Base-by-base conservation (phyloP, 2,888 invertebrate genomes). In the Leuctra nigra region DNA sequence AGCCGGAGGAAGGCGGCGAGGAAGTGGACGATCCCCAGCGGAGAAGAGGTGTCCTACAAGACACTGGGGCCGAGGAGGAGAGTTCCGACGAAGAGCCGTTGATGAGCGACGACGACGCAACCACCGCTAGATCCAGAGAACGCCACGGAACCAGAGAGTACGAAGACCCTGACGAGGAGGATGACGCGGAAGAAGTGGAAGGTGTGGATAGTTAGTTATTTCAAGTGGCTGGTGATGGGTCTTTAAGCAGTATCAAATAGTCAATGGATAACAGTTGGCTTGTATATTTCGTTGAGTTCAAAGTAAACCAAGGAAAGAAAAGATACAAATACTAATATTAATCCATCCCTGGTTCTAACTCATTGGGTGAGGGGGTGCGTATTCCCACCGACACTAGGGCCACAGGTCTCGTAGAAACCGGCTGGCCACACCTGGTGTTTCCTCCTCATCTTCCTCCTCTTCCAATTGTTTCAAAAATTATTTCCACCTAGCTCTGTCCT, bases 71-170 rank as follows among this genome's bases (percentile, higher is more conserved):
- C 39, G 73, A 72, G 4, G 72, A 73, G 46, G 78, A 78, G 46
- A 83, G 84, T 61, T 83, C 84, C 0, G 86, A 86, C 61, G 84
- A 83, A 59, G 87, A 87, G 57, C 78, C 75, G 9, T 79, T 80
- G 20, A 62, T 56, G 23, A 74, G 73, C 14, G 77, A 77, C 48
- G 75, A 73, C 2, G 77, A 76, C 61, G 77, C 75, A 0, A 73
- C 75, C 0, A 62, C 71, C 22, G 68, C 76, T 73, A 53, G 65
- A 59, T 62, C 66, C 13, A 62, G 70, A 33, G 66, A 69, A 11
- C 68, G 77, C 63, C 72, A 77, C 66, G 61, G 73, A 65, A 75
- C 74, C 68, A 73, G 72, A 44, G 77, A 77, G 58, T 75, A 77
- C 59, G 77, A 77, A 59, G 77, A 77, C 63, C 71, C 73, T 0